These are phyloP conservation scores for Drosophila hydei DNA, from an alignment of 1,140 invertebrate genomes.

Conservation along the genomic window DNA sequence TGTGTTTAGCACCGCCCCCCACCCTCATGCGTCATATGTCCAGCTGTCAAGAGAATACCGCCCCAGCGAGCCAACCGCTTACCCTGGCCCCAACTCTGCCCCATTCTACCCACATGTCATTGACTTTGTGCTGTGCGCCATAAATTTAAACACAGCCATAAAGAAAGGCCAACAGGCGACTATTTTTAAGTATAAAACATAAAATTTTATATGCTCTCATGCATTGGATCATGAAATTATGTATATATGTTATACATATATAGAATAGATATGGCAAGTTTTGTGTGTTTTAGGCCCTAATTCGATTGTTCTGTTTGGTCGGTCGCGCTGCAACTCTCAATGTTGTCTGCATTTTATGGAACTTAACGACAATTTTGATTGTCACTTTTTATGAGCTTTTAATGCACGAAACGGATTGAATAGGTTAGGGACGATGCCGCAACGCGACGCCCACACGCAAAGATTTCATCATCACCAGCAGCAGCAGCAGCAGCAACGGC, in stretches of 20 bases:
- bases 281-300: slow-evolving; percentile 36
- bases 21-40: slow-evolving; percentile 5
- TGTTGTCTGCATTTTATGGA: slow-evolving; percentile 43
- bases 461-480: slow-evolving; percentile 37
- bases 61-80: slow-evolving; percentile 7
- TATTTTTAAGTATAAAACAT: slow-evolving; percentile 50
- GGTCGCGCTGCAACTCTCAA: slow-evolving; percentile 13
- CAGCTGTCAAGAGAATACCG: neutral
- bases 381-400: slow-evolving; percentile 47
- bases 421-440: slow-evolving; percentile 21
- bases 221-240: slow-evolving; percentile 16
- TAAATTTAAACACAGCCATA: slow-evolving; percentile 46
- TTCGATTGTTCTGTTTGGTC: slow-evolving; percentile 8
- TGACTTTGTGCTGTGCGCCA: slow-evolving; percentile 51
- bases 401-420: slow-evolving; percentile 28
- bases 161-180: slow-evolving; percentile 29
- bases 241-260: slow-evolving; percentile 6
- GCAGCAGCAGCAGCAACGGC: neutral
- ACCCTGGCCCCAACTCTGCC: neutral
- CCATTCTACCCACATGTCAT: slow-evolving; percentile 49
- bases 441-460: slow-evolving; percentile 28
- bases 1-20: neutral
- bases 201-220: slow-evolving; percentile 37
- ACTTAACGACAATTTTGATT: slow-evolving; percentile 51
- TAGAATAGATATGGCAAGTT: slow-evolving; percentile 45